Base-by-base conservation (phyloP, 2,113 vertebrate species). In the Brachyhypopomus occidentalis region DNA sequence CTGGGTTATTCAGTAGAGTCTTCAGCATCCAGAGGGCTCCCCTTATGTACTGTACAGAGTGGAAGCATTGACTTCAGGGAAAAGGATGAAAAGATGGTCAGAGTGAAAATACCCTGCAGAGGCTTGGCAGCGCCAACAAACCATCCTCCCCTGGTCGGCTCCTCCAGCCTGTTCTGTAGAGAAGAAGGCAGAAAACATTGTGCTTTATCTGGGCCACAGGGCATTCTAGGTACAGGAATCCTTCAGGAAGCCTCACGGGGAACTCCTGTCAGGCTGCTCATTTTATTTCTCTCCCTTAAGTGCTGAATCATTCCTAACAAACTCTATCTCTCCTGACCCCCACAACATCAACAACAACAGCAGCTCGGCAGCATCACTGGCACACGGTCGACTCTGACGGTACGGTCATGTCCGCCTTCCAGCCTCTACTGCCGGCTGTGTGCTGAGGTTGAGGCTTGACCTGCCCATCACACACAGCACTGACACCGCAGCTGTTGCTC, bases 141-240 rank as follows among this genome's bases (percentile, higher is more conserved):
- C 5, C 36, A 9, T 41, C 20, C 20, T 52, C n/a, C 38, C 17
- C 34, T 5, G 6, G 12, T 22, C 66, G 20, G 8, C 30, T 41
- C 12, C 1, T 38, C 30, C 48, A 38, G 52, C 48, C 63, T 0
- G 2, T 73, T 67, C 74, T 69, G 55, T 48, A 73, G 60, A 72
- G 63, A 27, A 25, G 60, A 55, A 72, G n/a, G 55, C 78, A 25
- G 41, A 74, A 45, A 22, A 56, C 27, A 56, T 58, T 81, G 27
- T 60, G 67, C 48, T 80, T 27, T 75, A 75, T 83, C 45, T 81
- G 66, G 83, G 81, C 71, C 78, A 84, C 38, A 59, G 74, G 67
- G 72, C 80, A 62, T 77, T 71, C 52, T 73, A 76, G 59, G 79
- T 81, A 69, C 45, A 41, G 16, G 63, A 60, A 58, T 56, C 41